phyloP scores from a whole-genome alignment of 2,888 invertebrate species.

The Coleophora flavipennella region DNA sequence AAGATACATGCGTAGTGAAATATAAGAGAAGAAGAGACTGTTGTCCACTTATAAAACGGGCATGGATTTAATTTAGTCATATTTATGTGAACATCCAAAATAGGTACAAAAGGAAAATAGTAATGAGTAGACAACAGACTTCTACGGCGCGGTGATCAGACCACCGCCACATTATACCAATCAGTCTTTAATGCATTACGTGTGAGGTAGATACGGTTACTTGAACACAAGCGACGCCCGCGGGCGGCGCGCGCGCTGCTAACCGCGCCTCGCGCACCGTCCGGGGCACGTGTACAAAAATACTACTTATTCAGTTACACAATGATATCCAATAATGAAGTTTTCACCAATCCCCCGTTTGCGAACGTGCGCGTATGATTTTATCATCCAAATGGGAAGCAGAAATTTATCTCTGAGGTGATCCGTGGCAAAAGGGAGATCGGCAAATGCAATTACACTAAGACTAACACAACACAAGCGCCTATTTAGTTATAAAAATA shows the following conservation, averaged over 20 bases:
- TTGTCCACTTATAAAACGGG: constrained; percentile 47
- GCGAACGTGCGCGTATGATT: too few species aligned
- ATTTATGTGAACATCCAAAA: too few species aligned
- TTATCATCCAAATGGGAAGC: too few species aligned
- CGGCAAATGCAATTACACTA: constrained; percentile 36
- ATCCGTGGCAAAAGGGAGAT: constrained; percentile 44
- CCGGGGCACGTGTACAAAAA: constrained; percentile 40
- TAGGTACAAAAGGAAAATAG: constrained; percentile 16
- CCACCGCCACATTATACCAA: constrained; percentile 54
- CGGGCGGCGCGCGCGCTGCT: constrained; percentile 19
- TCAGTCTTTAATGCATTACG: constrained; percentile 61
- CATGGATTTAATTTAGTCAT: too few species aligned
- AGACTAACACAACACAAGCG: constrained; percentile 68
- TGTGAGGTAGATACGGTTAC: constrained; percentile 59
- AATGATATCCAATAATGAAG: constrained; percentile 29
- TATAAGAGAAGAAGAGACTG: constrained; percentile 47
- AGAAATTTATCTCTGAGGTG: too few species aligned
- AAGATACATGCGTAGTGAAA: constrained; percentile 31
- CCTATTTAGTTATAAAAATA: constrained; percentile 62
- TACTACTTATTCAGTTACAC: constrained; percentile 44
- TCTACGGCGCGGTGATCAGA: constrained; percentile 60
- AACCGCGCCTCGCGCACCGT: constrained; percentile 18
- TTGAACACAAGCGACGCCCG: constrained; percentile 38
- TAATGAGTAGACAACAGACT: constrained; percentile 60
- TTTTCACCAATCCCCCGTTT: constrained; percentile 37